Evolutionary conservation across 2,797 vertebrate genomes (phyloP).

Genomic region (Delichon dasypus): DNA sequence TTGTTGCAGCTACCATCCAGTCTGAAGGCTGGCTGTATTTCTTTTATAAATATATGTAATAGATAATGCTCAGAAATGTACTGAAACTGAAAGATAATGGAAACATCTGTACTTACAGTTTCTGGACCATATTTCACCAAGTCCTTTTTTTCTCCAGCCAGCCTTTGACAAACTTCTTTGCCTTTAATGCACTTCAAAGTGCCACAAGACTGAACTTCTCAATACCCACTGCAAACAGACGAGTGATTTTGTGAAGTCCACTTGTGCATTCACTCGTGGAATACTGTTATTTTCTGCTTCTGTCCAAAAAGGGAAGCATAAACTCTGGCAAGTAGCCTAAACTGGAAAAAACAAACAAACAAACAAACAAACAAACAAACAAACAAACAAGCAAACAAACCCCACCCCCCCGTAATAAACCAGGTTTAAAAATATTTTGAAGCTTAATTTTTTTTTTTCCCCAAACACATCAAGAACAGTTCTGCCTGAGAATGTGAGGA

Average conservation of each 20-base stretch:
- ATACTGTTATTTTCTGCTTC: conserved; percentile 17
- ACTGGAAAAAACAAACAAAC: not conserved
- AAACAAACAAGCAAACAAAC: too few species aligned
- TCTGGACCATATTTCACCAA: not conserved
- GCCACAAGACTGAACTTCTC: not conserved
- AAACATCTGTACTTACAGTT: not conserved
- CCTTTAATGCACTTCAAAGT: not conserved
- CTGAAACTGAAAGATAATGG: not conserved
- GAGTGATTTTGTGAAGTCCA: not conserved
- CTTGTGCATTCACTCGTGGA: not conserved
- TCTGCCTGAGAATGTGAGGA: not conserved
- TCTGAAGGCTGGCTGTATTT: not conserved
- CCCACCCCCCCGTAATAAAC: not conserved
- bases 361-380: too few species aligned
- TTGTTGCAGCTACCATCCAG: not conserved
- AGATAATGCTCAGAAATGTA: not conserved
- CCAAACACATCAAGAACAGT: not conserved
- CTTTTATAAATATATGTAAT: not conserved
- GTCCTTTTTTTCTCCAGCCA: not conserved
- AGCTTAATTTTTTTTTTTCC: not conserved
- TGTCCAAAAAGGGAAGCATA: not conserved
- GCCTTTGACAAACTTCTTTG: not conserved
- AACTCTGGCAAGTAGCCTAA: not conserved
- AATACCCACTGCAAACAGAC: not conserved
- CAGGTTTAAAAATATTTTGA: not conserved